phyloP scores from a whole-genome alignment of 2,888 invertebrate species.

The Nesidiocoris tenuis region DNA sequence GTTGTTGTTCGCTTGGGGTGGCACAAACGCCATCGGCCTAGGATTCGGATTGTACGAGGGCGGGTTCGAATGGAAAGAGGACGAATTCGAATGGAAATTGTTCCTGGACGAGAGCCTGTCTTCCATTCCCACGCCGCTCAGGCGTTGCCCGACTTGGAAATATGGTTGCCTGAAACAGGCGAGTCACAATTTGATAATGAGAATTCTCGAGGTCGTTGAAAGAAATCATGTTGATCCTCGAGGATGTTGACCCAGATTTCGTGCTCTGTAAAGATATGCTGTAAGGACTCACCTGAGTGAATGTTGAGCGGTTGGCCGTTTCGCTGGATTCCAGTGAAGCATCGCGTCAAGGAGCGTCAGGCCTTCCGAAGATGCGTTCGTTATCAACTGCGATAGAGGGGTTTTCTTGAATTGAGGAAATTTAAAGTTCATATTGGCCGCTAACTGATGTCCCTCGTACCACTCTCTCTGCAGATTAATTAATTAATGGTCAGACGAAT shows the following conservation, averaged over 20 bases:
- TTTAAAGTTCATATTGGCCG: constrained; percentile 90
- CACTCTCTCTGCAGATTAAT: constrained; percentile 69
- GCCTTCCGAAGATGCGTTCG: constrained; percentile 79
- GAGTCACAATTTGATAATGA: too few species aligned
- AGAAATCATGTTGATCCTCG: too few species aligned
- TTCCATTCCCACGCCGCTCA: constrained; percentile 47
- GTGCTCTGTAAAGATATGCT: background rate
- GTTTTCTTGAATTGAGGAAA: constrained; percentile 88
- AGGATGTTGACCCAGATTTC: background rate
- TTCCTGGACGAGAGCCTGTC: constrained; percentile 46
- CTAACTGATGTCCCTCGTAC: constrained; percentile 92
- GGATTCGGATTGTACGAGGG: constrained; percentile 43
- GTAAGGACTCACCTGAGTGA: constrained; percentile 77
- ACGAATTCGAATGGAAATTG: constrained; percentile 28
- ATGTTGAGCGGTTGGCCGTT: constrained; percentile 87
- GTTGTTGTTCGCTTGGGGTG: constrained; percentile 39
- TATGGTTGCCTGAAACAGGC: constrained; percentile 51
- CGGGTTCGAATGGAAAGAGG: constrained; percentile 19
- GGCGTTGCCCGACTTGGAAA: constrained; percentile 52
- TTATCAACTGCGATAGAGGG: constrained; percentile 75
- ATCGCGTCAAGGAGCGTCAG: constrained; percentile 81
- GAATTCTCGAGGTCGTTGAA: too few species aligned
- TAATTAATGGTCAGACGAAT: too few species aligned
- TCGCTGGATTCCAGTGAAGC: constrained; percentile 88
- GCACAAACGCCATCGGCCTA: constrained; percentile 44